Evolutionary conservation across 1,140 invertebrate genomes (phyloP).

Genomic region (Brachionus asplanchnoidis): DNA sequence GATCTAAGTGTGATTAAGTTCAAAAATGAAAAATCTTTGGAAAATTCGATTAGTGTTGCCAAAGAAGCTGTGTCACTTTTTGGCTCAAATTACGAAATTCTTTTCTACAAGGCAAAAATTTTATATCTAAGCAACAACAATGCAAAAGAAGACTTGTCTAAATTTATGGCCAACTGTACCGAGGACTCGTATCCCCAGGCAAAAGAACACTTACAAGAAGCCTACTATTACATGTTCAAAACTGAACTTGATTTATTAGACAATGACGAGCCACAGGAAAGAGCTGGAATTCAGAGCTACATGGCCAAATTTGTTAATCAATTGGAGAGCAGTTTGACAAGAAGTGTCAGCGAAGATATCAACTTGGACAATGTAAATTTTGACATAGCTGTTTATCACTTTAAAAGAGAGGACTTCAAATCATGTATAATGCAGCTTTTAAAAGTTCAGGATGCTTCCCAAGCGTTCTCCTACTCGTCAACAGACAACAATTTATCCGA

Average conservation of each 20-base stretch:
- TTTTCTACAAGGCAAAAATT: background rate
- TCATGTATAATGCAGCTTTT: background rate
- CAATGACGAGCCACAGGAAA: background rate
- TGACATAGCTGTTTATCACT: background rate
- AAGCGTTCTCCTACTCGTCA: background rate
- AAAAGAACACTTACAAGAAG: background rate
- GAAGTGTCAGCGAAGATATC: background rate
- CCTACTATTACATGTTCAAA: background rate
- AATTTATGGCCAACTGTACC: background rate
- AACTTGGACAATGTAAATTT: background rate
- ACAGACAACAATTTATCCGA: background rate
- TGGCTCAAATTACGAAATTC: background rate
- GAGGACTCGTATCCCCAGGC: background rate
- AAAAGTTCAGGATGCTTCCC: background rate
- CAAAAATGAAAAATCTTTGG: conserved; percentile 8
- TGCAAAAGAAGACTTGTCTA: background rate
- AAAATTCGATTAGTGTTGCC: background rate
- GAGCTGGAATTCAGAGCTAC: background rate
- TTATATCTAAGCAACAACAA: background rate
- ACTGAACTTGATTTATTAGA: background rate
- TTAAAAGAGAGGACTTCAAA: background rate
- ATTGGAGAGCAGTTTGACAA: background rate
- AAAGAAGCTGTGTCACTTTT: background rate
- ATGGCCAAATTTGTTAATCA: background rate
- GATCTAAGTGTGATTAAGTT: background rate